Evolutionary conservation across 2,888 invertebrate genomes (phyloP), one percentile per base, ranked within the genome.

Genomic region (Caenorhabditis japonica): DNA sequence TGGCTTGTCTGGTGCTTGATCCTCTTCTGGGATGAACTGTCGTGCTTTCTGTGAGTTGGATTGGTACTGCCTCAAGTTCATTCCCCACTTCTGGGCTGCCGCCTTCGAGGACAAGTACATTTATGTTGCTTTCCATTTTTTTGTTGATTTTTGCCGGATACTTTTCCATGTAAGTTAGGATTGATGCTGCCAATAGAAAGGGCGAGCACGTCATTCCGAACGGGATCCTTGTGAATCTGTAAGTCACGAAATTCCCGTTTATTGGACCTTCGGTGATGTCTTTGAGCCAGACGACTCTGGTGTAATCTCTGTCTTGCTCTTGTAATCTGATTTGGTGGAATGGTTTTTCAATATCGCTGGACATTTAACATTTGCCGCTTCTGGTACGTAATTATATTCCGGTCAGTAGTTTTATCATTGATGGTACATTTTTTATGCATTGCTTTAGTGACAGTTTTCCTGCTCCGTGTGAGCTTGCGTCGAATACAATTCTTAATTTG

Each of bases 321-420:
- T 70, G 47, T 3, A 83, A 34, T 13, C 23, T 15, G 7, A 83
- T 51, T 38, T 68, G 69, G 15, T 76, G 76, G 53, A 83, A 83
- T 2, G 81, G n/a, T 41, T 77, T 80, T 43, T 72, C 71, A 13
- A 82, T 68, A 41, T 82, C 81, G 8, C 69, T 53, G 5, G 60
- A 19, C 12, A 83, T n/a, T 0, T 70, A 33, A 12, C 36, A 51
- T 13, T 44, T 36, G 5, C 46, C 2, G 1, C 27, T 38, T 21
- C 82, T 43, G 15, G 64, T n/a, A n/a, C n/a, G n/a, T n/a, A n/a
- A n/a, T n/a, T n/a, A n/a, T n/a, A n/a, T n/a, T n/a, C n/a, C n/a
- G n/a, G n/a, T n/a, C n/a, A n/a, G n/a, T n/a, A n/a, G n/a, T n/a
- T n/a, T n/a, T n/a, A n/a, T n/a, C n/a, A n/a, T n/a, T n/a, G n/a